Base-by-base conservation (phyloP, 2,113 vertebrate genomes). In the Ageneiosus marmoratus region DNA sequence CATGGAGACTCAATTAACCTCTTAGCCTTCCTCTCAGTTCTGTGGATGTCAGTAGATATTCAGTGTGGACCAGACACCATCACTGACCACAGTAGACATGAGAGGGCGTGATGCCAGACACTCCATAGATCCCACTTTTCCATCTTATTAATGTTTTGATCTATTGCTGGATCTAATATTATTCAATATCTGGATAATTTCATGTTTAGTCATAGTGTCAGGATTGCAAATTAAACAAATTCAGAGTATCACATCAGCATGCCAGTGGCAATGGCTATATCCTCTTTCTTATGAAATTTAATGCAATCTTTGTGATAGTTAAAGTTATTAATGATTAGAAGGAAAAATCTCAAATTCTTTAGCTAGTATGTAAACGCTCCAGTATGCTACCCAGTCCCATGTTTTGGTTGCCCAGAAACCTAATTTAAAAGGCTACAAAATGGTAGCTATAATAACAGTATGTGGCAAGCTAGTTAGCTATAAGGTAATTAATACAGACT, bases 1-100 rank as follows among this genome's bases (percentile, higher is more conserved):
- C 91, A 78, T 91, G 84, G 89, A 91, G 91, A 88, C 90, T 92
- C 92, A 94, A 93, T 94, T 94, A 95, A 94, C 93, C 93, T 92
- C 87, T 90, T 88, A 91, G 90, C 91, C 93, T 89, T 88, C 81
- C 80, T 89, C 88, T 90, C 87, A 88, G 90, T 82, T 89, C 81
- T 84, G 83, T 63, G 87, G 87, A 88, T 88, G 88, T 88, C 86
- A 80, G 88, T 88, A 86, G 90, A 90, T 92, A 89, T 89, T 89
- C 91, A 84, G 79, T 29, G 46, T 69, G 82, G 88, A 86, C 84
- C 87, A 67, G 56, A 90, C 89, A 85, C 87, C 89, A 87, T 84
- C 69, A 74, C 86, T 82, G 90, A 91, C 91, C 91, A 83, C 85
- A 55, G 13, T 88, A 84, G 90, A 81, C 77, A 80, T 51, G 46